These are phyloP conservation scores for Microplitis demolitor DNA, from an alignment of 1,140 invertebrate genomes.

Conservation along the genomic window DNA sequence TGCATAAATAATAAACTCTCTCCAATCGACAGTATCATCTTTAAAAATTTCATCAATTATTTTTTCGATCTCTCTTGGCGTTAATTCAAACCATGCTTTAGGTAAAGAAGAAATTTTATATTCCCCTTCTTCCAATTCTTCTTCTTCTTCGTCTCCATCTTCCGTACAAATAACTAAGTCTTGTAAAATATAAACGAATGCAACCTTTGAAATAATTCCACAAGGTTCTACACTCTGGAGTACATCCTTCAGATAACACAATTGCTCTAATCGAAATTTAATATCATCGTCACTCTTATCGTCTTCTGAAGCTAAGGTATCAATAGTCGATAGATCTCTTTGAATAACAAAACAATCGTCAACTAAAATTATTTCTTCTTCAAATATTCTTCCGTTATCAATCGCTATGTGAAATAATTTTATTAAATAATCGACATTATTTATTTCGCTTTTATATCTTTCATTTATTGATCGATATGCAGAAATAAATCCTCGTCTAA, in stretches of 20 bases:
- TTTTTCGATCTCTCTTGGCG: conserved; percentile 55
- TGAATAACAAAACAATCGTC: conserved; percentile 58
- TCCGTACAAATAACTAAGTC: conserved; percentile 59
- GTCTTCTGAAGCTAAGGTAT: conserved; percentile 36
- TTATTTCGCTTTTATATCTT: conserved; percentile 62
- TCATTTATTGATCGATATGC: conserved; percentile 6
- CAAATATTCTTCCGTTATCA: conserved; percentile 59
- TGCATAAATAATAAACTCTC: conserved; percentile 67
- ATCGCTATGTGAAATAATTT: conserved; percentile 64
- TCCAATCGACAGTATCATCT: conserved; percentile 64
- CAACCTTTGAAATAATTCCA: conserved; percentile 60
- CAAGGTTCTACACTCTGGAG: conserved; percentile 62
- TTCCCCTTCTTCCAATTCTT: conserved; percentile 11
- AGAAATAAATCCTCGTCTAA: conserved; percentile 39
- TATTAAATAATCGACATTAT: conserved; percentile 62
- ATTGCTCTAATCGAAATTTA: conserved; percentile 61
- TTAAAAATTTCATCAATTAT: conserved; percentile 61
- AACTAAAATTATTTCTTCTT: conserved; percentile 58
- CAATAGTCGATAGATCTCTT: conserved; percentile 53
- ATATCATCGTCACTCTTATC: conserved; percentile 25
- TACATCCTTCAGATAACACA: conserved; percentile 58
- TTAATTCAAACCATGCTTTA: conserved; percentile 60
- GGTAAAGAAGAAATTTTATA: conserved; percentile 52
- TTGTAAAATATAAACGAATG: conserved; percentile 64
- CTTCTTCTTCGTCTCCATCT: conserved; percentile 49